A percentile compares a stretch with the other conserved stretches of the same genome.
phyloP scores from a whole-genome alignment of 1,140 invertebrate genomes.

The Lepidurus couesii region DNA sequence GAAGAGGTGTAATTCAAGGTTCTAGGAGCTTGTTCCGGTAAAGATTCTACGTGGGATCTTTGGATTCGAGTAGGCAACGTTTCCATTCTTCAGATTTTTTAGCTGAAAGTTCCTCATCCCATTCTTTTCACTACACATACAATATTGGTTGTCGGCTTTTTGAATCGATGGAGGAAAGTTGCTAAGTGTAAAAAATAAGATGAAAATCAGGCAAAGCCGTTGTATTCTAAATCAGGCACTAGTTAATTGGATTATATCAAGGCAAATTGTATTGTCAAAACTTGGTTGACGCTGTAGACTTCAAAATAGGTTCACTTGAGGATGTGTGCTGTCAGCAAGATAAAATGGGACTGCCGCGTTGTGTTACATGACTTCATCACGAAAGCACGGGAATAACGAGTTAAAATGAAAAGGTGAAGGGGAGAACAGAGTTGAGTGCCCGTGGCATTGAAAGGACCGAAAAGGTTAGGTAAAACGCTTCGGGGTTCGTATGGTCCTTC shows the following conservation, averaged over 20 bases:
- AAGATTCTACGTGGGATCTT: constrained; percentile 2
- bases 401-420: neutral
- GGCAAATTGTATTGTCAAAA: neutral
- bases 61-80: neutral
- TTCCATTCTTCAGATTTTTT: too few species aligned
- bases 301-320: neutral
- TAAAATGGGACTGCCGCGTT: neutral
- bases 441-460: neutral
- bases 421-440: neutral
- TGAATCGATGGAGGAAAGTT: too few species aligned
- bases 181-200: neutral
- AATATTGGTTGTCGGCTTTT: too few species aligned
- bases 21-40: neutral
- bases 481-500: neutral
- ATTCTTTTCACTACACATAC: too few species aligned
- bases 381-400: neutral
- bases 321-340: neutral
- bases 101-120: neutral
- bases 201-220: neutral
- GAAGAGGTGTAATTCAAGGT: constrained; percentile 24
- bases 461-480: neutral
- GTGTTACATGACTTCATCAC: neutral
- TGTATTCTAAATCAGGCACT: neutral
- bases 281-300: neutral
- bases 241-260: neutral